Evolutionary conservation across 2,797 vertebrate genomes (phyloP).

Genomic region (Sebastes taczanowskii): DNA sequence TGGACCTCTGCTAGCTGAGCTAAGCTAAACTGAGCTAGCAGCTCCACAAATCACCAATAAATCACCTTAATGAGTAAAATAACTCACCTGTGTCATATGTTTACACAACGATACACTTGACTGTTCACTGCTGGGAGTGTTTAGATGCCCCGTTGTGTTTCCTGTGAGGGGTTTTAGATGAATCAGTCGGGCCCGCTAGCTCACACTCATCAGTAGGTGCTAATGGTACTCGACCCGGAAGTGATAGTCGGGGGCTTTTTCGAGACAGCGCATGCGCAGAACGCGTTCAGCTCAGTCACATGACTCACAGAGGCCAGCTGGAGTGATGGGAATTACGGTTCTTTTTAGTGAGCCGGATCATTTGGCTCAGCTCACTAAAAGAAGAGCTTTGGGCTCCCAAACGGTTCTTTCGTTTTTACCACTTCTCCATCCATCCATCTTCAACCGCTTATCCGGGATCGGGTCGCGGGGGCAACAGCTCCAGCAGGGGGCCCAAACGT

Average conservation of each 20-base stretch:
- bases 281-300: constrained; percentile 52
- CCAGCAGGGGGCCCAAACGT: no score
- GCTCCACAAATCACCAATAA: no score
- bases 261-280: constrained; percentile 46
- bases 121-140: not conserved
- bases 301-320: constrained; percentile 47
- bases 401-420: no score
- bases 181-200: constrained; percentile 55
- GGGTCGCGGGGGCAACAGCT: no score
- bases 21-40: constrained; percentile 14
- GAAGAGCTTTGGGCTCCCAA: no score
- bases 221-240: constrained; percentile 75
- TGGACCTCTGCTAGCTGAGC: constrained; percentile 43
- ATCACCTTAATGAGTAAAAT: not conserved
- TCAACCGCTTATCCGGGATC: no score
- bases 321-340: accelerated
- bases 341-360: no score
- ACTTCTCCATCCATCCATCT: no score
- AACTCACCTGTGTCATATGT: constrained; percentile 74
- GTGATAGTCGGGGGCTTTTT: constrained; percentile 20
- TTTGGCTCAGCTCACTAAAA: no score
- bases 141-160: not conserved
- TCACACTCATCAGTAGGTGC: constrained; percentile 59
- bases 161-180: not conserved
- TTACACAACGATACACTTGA: constrained; percentile 41